Evolutionary conservation across 2,888 invertebrate species (phyloP), one percentile per base, ranked within the genome.

Genomic region (Dryadula phaetusa): DNA sequence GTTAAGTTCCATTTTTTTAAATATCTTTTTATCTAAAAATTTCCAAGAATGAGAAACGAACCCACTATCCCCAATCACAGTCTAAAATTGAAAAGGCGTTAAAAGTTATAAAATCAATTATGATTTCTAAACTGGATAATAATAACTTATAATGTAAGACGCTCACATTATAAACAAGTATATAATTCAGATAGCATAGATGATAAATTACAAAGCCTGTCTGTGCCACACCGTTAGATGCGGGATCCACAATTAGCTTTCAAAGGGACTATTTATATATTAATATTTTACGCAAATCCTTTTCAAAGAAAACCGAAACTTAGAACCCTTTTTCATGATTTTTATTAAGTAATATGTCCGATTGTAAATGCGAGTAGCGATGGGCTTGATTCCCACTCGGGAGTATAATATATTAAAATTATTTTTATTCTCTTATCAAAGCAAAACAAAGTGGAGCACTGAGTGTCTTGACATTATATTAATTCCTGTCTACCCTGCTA

Each of bases 131-230:
- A 0, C 22, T 28, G 8, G 20, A n/a, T n/a, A 37, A 49, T 3
- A 49, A 5, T n/a, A 1, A n/a, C 0, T 25, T 49, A 49, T 47
- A 46, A 47, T 2, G 3, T 47, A 14, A 28, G 49, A 25, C 1
- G 47, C 47, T 14, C 7, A n/a, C n/a, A 28, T 10, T 28, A 16
- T 42, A 3, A 16, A 7, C 22, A 0, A 7, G 16, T 56, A 22
- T 22, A 5, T 1, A n/a, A 14, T 4, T 40, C 4, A 40, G 22
- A 56, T 56, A n/a, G 22, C 22, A 16, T 40, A 6, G 40, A 25
- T 14, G 56, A 56, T 56, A 56, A 56, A 56, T 25, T 25, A 40
- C 56, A 40, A 56, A 56, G 40, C 40, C 56, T 16, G 56, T 56
- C 40, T 16, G 22, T 22, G n/a, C 34, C 56, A 56, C 22, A 16